Percentiles rank a stretch among this genome's conserved stretches.
These are phyloP conservation scores for Papilio machaon DNA, from an alignment of 1,140 invertebrate genomes.

Conservation along the genomic window DNA sequence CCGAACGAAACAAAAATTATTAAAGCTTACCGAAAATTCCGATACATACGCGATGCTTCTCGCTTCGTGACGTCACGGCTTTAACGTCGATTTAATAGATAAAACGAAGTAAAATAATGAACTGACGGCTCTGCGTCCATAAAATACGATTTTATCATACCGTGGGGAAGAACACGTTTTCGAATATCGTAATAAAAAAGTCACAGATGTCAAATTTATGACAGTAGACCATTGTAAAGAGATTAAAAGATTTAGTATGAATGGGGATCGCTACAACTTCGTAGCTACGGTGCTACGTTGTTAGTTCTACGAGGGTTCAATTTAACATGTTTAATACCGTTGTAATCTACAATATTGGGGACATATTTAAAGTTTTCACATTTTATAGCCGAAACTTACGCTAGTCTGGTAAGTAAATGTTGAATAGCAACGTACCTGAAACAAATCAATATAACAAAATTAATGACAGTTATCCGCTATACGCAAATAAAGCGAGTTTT, in stretches of 20 bases:
- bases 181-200: slow-evolving; percentile 82
- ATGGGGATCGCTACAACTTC: slow-evolving; percentile 54
- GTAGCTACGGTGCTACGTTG: slow-evolving; percentile 52
- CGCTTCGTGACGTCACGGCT: slow-evolving; percentile 49
- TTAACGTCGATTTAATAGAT: slow-evolving; percentile 72
- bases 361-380: slow-evolving; percentile 14
- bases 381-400: slow-evolving; percentile 20
- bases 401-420: background rate
- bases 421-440: slow-evolving; percentile 39
- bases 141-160: slow-evolving; percentile 81
- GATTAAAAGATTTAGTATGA: slow-evolving; percentile 80
- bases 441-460: slow-evolving; percentile 25
- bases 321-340: slow-evolving; percentile 59
- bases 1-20: slow-evolving; percentile 43
- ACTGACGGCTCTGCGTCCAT: slow-evolving; percentile 69
- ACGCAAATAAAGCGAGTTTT: too few species aligned
- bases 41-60: slow-evolving; percentile 43
- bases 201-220: slow-evolving; percentile 82
- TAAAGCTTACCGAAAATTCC: slow-evolving; percentile 42
- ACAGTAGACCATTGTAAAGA: slow-evolving; percentile 79
- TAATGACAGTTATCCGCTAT: background rate
- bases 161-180: slow-evolving; percentile 78
- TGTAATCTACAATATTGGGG: slow-evolving; percentile 52
- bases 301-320: slow-evolving; percentile 53
- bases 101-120: slow-evolving; percentile 78